Conservation (phyloP, 2,113 vertebrate genomes). For the Gopherus evgoodei region DNA sequence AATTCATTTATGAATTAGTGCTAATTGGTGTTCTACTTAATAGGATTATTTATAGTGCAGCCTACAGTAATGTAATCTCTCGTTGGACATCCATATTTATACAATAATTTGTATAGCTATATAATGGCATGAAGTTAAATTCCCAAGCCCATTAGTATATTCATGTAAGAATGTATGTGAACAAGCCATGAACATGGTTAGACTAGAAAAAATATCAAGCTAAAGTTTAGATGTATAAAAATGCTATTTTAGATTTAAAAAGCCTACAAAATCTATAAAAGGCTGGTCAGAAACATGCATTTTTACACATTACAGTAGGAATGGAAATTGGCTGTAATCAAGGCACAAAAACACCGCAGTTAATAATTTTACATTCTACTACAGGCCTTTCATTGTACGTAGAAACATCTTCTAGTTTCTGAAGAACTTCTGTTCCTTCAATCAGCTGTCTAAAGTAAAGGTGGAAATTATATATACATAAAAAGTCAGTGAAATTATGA, state of each 20-base stretch:
- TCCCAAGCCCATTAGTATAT: background rate
- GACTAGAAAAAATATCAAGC: background rate
- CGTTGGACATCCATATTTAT: background rate
- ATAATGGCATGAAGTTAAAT: background rate
- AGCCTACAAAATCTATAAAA: slow-evolving; percentile 17
- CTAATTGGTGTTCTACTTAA: background rate
- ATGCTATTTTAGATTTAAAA: slow-evolving; percentile 14
- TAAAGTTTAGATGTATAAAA: background rate
- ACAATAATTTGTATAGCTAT: background rate
- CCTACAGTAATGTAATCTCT: background rate
- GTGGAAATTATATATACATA: background rate
- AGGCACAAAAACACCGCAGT: slow-evolving; percentile 80
- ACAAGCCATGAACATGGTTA: background rate
- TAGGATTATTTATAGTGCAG: background rate
- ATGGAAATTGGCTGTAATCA: slow-evolving; percentile 27
- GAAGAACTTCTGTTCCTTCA: slow-evolving; percentile 87
- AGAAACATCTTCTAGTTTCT: slow-evolving; percentile 79
- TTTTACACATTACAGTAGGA: background rate
- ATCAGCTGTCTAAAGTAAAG: slow-evolving; percentile 81
- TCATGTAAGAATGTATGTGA: background rate
- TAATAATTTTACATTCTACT: slow-evolving; percentile 78
- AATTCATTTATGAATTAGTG: background rate
- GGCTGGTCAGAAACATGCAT: background rate
- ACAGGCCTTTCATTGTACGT: slow-evolving; percentile 86
- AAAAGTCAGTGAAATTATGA: background rate